Percentiles rank a stretch among this genome's conserved stretches.
phyloP scores from a whole-genome alignment of 1,140 invertebrate genomes.

The Trinorchestia longiramus region DNA sequence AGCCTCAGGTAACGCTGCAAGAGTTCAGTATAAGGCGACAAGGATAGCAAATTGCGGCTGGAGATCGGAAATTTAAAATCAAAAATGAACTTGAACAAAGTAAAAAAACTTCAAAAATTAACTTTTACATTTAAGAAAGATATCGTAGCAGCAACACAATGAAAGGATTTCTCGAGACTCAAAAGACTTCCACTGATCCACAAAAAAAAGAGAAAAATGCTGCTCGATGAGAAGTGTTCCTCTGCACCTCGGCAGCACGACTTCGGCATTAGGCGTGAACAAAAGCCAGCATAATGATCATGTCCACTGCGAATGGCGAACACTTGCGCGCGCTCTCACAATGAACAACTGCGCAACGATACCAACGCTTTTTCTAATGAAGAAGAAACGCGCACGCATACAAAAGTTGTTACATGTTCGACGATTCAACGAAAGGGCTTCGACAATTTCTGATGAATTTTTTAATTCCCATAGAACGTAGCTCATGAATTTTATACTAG shows the following conservation, averaged over 20 bases:
- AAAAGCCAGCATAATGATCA: background rate
- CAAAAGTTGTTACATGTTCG: background rate
- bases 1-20: background rate
- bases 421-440: too few relatives aligned
- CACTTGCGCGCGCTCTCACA: background rate
- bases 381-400: background rate
- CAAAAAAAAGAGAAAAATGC: background rate
- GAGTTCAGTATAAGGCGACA: background rate
- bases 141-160: background rate
- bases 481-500: background rate
- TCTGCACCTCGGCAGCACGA: conserved; percentile 3
- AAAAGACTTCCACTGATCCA: background rate
- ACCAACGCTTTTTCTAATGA: background rate
- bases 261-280: background rate
- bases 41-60: background rate
- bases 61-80: background rate
- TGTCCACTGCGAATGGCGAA: background rate
- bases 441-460: background rate
- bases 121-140: background rate
- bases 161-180: background rate
- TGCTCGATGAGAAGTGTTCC: background rate
- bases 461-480: background rate
- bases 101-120: background rate
- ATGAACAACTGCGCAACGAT: background rate
- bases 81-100: background rate